phyloP scores from a whole-genome alignment of 1,140 invertebrate species.

The Drosophila bipectinata region DNA sequence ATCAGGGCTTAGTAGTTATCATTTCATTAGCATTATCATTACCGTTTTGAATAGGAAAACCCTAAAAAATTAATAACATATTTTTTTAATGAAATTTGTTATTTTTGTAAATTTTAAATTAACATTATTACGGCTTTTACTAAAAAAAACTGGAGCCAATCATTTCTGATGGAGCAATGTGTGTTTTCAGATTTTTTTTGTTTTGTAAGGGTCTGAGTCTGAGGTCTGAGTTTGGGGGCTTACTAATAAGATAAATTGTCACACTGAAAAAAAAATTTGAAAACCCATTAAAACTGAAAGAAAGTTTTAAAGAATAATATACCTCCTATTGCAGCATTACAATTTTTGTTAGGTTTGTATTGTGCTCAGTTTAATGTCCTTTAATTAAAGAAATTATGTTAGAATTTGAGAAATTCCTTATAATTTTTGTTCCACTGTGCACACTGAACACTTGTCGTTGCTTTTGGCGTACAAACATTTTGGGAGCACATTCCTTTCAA shows the following conservation, averaged over 20 bases:
- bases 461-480: conserved; percentile 63
- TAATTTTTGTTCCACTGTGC: conserved; percentile 12
- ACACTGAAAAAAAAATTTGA: neutral
- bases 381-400: no score
- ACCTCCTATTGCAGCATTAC: neutral
- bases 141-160: conserved; percentile 50
- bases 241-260: conserved; percentile 58
- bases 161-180: conserved; percentile 75
- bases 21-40: no score
- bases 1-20: neutral
- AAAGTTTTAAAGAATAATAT: no score
- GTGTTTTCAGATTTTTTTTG: conserved; percentile 34
- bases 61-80: no score
- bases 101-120: conserved; percentile 21
- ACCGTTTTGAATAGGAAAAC: no score
- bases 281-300: no score
- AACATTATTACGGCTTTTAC: no score
- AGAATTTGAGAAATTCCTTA: neutral
- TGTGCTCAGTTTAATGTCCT: neutral
- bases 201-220: no score
- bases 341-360: neutral
- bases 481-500: conserved; percentile 74
- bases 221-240: conserved; percentile 1
- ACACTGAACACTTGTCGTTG: conserved; percentile 44
- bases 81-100: no score